Conservation (phyloP, 2,113 vertebrate species). For the Rattus norvegicus region GRCr8 NC_086028.1:66326001-66326500, state of each 20-base stretch:
- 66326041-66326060: background rate
- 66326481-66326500: background rate
- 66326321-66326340: background rate
- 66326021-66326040: background rate
- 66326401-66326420: background rate
- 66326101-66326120: background rate
- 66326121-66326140: background rate
- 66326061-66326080: background rate
- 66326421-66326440: background rate
- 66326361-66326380: background rate
- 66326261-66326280: background rate
- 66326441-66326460: background rate
- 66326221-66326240: background rate
- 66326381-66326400: background rate
- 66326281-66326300: background rate
- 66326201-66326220: background rate
- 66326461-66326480: background rate
- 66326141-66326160: background rate
- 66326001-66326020: background rate
- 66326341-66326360: background rate
- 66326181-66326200: background rate
- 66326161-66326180: background rate
- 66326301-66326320: background rate
- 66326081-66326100: background rate
- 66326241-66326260: background rate